Evolutionary conservation across 2,113 vertebrate genomes (phyloP).

Genomic region (Pao palembangensis): DNA sequence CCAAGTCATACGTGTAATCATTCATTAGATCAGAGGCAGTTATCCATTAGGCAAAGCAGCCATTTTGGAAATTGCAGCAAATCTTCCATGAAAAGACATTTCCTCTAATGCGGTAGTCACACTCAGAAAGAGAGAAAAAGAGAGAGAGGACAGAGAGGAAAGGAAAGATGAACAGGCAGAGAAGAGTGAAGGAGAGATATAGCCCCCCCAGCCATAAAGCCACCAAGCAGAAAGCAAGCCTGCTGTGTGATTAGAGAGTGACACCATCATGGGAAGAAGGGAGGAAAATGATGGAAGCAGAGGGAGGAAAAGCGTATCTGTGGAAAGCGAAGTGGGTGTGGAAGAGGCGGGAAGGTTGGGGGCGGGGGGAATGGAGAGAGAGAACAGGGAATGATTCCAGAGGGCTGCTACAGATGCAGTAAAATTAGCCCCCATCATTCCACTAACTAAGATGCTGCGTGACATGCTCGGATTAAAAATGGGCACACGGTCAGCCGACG

Average conservation of each 20-base stretch:
- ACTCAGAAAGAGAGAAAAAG: constrained; percentile 64
- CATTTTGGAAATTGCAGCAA: constrained; percentile 87
- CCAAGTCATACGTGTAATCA: constrained; percentile 60
- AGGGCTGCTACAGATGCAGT: constrained; percentile 45
- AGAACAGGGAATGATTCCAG: constrained; percentile 28
- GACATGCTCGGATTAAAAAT: constrained; percentile 55
- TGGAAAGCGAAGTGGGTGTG: constrained; percentile 35
- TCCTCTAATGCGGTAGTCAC: constrained; percentile 88
- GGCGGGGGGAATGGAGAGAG: constrained; percentile 29
- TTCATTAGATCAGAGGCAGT: constrained; percentile 77
- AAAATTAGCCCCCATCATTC: constrained; percentile 65
- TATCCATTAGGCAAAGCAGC: constrained; percentile 85
- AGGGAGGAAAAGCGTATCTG: constrained; percentile 42
- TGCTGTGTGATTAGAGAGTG: constrained; percentile 83
- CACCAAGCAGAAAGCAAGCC: constrained; percentile 84
- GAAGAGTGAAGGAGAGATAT: constrained; percentile 34
- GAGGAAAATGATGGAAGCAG: constrained; percentile 36
- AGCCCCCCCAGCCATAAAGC: constrained; percentile 78
- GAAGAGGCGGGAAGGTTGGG: constrained; percentile 19
- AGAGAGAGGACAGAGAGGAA: constrained; percentile 30
- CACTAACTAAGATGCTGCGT: constrained; percentile 41
- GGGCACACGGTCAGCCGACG: constrained; percentile 14
- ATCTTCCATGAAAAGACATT: constrained; percentile 95
- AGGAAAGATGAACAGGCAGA: constrained; percentile 19
- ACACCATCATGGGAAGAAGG: constrained; percentile 63